Evolutionary conservation across 2,797 vertebrate species (phyloP).

Genomic region (Hippocampus kuda): DNA sequence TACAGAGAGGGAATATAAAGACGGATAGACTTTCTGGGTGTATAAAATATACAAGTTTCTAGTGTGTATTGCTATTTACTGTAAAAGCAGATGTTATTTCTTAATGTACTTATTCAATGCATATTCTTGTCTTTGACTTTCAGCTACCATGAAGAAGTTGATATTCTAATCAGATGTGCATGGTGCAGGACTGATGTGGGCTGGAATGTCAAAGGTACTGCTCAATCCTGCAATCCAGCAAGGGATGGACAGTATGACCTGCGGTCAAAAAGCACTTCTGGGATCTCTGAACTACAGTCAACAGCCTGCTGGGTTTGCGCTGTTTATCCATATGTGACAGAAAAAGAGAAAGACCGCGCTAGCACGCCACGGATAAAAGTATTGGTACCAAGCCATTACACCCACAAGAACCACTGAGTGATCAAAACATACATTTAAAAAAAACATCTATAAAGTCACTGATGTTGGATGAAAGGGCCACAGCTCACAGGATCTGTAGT

Average conservation of each 20-base stretch:
- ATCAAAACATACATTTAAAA: neutral
- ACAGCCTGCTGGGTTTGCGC: slow-evolving; percentile 21
- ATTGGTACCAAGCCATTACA: neutral
- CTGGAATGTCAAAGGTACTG: slow-evolving; percentile 9
- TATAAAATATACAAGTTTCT: slow-evolving; percentile 10
- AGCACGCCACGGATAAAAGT: slow-evolving; percentile 2
- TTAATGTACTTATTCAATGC: neutral
- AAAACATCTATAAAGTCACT: neutral
- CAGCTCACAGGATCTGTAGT: neutral
- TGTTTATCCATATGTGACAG: slow-evolving; percentile 41
- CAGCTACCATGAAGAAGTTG: slow-evolving; percentile 70
- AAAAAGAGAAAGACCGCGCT: slow-evolving; percentile 23
- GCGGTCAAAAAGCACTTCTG: slow-evolving; percentile 27
- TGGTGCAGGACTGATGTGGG: neutral
- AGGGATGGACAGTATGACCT: slow-evolving; percentile 3
- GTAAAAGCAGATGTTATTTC: neutral
- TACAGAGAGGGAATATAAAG: slow-evolving; percentile 31
- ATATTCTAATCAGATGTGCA: slow-evolving; percentile 59
- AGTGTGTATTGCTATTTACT: neutral
- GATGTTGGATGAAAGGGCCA: neutral
- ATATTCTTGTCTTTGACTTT: slow-evolving; percentile 27
- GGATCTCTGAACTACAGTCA: slow-evolving; percentile 30
- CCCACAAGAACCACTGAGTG: neutral
- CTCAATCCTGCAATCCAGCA: slow-evolving; percentile 16
- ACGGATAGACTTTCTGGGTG: slow-evolving; percentile 2